These are phyloP conservation scores for Lycocorax pyrrhopterus DNA, from an alignment of 2,113 vertebrate species.

Conservation along the genomic window DNA sequence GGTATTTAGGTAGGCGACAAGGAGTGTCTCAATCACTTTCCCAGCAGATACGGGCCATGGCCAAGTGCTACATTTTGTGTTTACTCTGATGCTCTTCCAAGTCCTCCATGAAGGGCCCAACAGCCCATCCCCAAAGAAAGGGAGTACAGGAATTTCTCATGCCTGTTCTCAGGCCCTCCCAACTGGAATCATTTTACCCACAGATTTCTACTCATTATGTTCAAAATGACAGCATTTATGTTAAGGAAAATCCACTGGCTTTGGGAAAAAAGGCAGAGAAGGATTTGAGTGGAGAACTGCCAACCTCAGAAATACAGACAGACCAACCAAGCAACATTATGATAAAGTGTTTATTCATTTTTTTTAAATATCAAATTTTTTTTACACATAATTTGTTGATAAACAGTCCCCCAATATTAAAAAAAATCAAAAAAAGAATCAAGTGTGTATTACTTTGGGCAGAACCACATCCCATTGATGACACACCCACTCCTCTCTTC, in stretches of 20 bases:
- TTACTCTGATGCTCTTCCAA: background rate
- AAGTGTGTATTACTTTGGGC: conserved; percentile 51
- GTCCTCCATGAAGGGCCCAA: background rate
- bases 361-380: conserved; percentile 63
- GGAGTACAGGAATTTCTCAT: background rate
- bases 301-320: background rate
- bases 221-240: background rate
- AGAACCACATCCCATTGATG: conserved; percentile 67
- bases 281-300: background rate
- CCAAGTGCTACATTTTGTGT: background rate
- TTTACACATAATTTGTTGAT: conserved; percentile 53
- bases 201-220: background rate
- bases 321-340: conserved; percentile 12
- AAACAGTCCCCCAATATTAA: conserved; percentile 54
- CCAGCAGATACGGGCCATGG: background rate
- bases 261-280: background rate
- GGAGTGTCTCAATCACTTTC: background rate
- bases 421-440: conserved; percentile 44
- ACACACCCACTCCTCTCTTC: background rate
- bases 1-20: background rate
- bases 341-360: conserved; percentile 62
- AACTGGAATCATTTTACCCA: background rate
- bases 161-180: background rate
- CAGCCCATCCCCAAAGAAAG: background rate
- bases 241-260: background rate